Evolutionary conservation across 2,888 invertebrate genomes (phyloP), one percentile per base, ranked within the genome.

Genomic region (Coelogynopora nodosa): DNA sequence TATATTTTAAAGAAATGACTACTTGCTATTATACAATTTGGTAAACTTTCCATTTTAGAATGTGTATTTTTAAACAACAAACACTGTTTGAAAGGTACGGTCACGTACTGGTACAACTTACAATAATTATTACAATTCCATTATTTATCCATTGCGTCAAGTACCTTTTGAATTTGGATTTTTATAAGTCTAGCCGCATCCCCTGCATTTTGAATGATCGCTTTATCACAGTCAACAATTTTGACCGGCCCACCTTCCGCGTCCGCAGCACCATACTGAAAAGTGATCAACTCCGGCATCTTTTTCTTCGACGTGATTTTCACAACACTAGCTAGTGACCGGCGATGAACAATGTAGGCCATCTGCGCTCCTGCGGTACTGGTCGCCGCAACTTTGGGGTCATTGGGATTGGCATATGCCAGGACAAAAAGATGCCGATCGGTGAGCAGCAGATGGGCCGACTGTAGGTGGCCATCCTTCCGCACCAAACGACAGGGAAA

Each of bases 221-320:
- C 96, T 89, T 93, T 94, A 92, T 97, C 97, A 95, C 96, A 95
- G 91, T 97, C 97, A 0, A 94, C 95, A 87, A 97, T 95, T 87
- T 95, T 93, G 67, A 96, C 93, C 80, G 94, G 94, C 0, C 90
- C 90, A 23, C 89, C 89, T 2, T 91, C 91, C 83, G 90, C 90
- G 31, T 88, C 87, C 49, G 90, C 90, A 0, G 90, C 90, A 0
- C 97, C 97, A 91, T 98, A 98, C 91, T 97, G 97, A 92, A 99
- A 98, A 0, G 98, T 98, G 88, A 99, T 97, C 89, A 98, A 93
- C 92, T 98, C 97, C 0, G 98, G 97, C 91, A 96, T 95, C 87
- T 95, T 94, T 91, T 97, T 97, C 91, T 97, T 96, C 13, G 97
- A 97, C 0, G 98, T 98, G 88, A 99, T 99, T 93, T 96, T 97